Percentiles rank a stretch among this genome's conserved stretches.
phyloP scores from a whole-genome alignment of 2,888 invertebrate genomes.

The Dicroscelio sp. region DNA sequence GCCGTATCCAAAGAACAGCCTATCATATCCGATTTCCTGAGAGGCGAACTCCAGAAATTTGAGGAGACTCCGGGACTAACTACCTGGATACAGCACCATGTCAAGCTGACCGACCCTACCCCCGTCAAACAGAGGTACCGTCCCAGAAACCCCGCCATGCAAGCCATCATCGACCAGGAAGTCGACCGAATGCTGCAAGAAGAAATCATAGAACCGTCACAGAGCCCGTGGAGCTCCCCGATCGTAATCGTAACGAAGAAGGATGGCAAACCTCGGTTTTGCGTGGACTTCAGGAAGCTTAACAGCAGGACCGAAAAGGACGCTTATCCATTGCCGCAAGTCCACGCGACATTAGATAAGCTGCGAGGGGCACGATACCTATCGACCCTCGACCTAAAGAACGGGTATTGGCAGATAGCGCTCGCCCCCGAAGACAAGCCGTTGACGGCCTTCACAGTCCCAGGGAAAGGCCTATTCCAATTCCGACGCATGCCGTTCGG shows the following conservation, averaged over 20 bases:
- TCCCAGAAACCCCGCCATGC: slow-evolving; percentile 81
- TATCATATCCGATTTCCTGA: background rate
- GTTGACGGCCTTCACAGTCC: background rate
- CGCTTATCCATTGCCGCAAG: slow-evolving; percentile 12
- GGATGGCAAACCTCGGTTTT: background rate
- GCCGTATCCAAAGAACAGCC: too few relatives aligned
- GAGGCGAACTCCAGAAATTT: background rate
- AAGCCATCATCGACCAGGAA: slow-evolving; percentile 52
- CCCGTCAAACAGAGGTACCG: slow-evolving; percentile 83
- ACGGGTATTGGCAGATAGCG: background rate
- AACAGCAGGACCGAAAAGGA: slow-evolving; percentile 20
- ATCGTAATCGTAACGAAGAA: slow-evolving; percentile 39
- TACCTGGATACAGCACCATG: background rate
- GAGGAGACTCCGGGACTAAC: background rate
- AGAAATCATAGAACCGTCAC: slow-evolving; percentile 45
- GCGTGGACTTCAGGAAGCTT: background rate
- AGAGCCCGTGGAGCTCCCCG: slow-evolving; percentile 51
- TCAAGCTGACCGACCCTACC: background rate
- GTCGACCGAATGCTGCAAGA: slow-evolving; percentile 5
- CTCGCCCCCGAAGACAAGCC: background rate
- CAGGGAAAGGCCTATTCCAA: slow-evolving; percentile 84
- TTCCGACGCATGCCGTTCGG: slow-evolving; percentile 82
- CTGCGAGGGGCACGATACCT: background rate
- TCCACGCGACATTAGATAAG: slow-evolving; percentile 31
- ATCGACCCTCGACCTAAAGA: slow-evolving; percentile 6